Evolutionary conservation across 2,797 vertebrate genomes (phyloP), one percentile per base, ranked within the genome.

Genomic region (Myripristis jacobus): DNA sequence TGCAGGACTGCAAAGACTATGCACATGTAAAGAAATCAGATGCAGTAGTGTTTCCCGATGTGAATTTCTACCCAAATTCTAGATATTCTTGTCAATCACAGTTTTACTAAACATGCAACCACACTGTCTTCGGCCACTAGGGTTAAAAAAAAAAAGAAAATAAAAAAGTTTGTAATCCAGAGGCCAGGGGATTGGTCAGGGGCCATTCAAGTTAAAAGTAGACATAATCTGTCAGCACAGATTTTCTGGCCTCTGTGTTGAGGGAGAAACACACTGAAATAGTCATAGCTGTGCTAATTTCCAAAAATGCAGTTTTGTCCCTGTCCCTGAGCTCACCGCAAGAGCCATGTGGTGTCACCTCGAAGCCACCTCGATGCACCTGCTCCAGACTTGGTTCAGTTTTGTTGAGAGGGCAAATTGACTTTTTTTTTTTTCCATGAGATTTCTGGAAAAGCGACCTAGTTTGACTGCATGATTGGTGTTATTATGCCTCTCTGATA

Each of bases 381-480:
- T 18, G 44, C 71, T 27, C 43, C 27, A 4, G 46, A 59, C 66
- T n/a, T 0, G 43, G 47, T 36, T 16, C 19, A 67, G 6, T 31
- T 55, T 21, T 11, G 16, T 19, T 4, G 55, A 68, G 67, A 69
- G 41, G 55, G 61, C 44, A 31, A 24, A 10, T 24, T 60, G 34
- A 34, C 41, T 53, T 50, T 16, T 9, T 51, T 65, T 53, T 50
- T 16, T 9, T 51, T 65, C 75, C 63, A 67, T 67, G 76, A 67
- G 66, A 60, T 77, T 66, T 87, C 61, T 69, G 74, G 50, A 81
- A 77, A 67, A 25, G 48, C 80, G 82, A 79, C 80, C 82, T 83
- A 83, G 80, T 85, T 85, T 78, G 55, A 80, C 68, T 75, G 70
- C 69, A 64, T 48, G 74, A 80, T 85, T 80, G 80, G 83, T 84